Evolutionary conservation across 30 jellyfish, hydroid and myxozoan genomes (phyloP).

Genomic region (Cassiopea xamachana): DNA sequence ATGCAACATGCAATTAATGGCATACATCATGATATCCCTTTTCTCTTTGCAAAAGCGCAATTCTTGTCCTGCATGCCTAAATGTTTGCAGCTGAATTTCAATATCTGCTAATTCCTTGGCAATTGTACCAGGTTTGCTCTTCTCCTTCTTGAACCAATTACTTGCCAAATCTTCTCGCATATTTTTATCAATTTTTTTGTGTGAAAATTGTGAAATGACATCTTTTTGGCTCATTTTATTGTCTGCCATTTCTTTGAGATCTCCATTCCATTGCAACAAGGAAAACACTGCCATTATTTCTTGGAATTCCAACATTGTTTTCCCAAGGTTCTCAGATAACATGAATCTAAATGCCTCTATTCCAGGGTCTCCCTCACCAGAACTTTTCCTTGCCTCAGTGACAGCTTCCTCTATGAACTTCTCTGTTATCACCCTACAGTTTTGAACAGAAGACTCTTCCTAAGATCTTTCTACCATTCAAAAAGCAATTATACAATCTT

Average conservation of each 20-base stretch:
- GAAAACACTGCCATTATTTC: slow-evolving; percentile 77
- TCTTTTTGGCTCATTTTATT: slow-evolving; percentile 51
- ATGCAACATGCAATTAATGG: slow-evolving; percentile 18
- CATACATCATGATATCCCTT: slow-evolving; percentile 56
- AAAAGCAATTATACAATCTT: no score
- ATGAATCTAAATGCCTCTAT: slow-evolving; percentile 71
- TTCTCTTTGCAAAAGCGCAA: slow-evolving; percentile 77
- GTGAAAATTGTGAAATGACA: slow-evolving; percentile 50
- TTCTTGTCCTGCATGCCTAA: slow-evolving; percentile 78
- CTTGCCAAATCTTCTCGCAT: slow-evolving; percentile 60
- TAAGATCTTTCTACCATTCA: no score
- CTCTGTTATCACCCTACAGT: slow-evolving; percentile 68
- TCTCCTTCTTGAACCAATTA: slow-evolving; percentile 60
- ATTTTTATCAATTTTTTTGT: slow-evolving; percentile 23
- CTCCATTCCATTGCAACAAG: slow-evolving; percentile 72
- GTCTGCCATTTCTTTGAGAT: slow-evolving; percentile 24
- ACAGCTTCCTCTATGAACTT: slow-evolving; percentile 76
- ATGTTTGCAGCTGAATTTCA: slow-evolving; percentile 48
- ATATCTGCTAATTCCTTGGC: slow-evolving; percentile 35
- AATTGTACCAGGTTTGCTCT: slow-evolving; percentile 21
- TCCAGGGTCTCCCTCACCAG: slow-evolving; percentile 47
- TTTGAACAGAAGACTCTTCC: no score
- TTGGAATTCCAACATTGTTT: slow-evolving; percentile 81
- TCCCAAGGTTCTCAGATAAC: slow-evolving; percentile 73
- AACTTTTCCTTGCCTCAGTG: slow-evolving; percentile 54